phyloP scores from a whole-genome alignment of 2,797 vertebrate genomes.

The Harpagifer antarcticus region DNA sequence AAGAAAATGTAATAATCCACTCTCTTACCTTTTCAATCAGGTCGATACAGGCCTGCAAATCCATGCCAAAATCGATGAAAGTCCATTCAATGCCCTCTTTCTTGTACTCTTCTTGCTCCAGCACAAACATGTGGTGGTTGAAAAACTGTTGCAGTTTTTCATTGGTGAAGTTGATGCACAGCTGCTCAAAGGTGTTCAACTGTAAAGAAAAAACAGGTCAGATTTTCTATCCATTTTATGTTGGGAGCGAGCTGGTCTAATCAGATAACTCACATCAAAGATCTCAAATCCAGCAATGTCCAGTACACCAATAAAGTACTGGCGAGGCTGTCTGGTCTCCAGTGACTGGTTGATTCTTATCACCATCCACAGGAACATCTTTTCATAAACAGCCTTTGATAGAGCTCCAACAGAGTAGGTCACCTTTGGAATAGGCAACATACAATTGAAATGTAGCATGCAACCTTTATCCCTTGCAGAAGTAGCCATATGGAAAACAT shows the following conservation, averaged over 20 bases:
- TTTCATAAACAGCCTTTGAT: slow-evolving; percentile 86
- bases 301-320: slow-evolving; percentile 88
- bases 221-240: too few relatives aligned
- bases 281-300: slow-evolving; percentile 94
- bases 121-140: slow-evolving; percentile 90
- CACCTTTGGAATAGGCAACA: slow-evolving; percentile 68
- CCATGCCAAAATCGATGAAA: slow-evolving; percentile 88
- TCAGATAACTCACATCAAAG: slow-evolving; percentile 85
- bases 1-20: not conserved
- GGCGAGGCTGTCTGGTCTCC: slow-evolving; percentile 86
- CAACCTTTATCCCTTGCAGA: too few relatives aligned
- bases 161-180: slow-evolving; percentile 93
- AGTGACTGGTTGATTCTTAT: slow-evolving; percentile 86
- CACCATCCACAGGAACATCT: slow-evolving; percentile 89
- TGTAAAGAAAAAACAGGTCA: slow-evolving; percentile 32
- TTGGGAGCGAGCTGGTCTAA: too few relatives aligned
- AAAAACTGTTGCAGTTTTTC: slow-evolving; percentile 90
- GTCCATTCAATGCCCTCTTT: slow-evolving; percentile 86
- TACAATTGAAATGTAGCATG: too few relatives aligned
- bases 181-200: slow-evolving; percentile 93
- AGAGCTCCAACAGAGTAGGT: slow-evolving; percentile 84
- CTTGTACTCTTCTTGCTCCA: slow-evolving; percentile 89
- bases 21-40: slow-evolving; percentile 86
- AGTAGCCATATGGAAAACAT: too few relatives aligned
- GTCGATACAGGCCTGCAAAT: slow-evolving; percentile 86